Evolutionary conservation across 1,140 invertebrate genomes (phyloP), one percentile per base, ranked within the genome.

Genomic region (Drosophila pectinifera): DNA sequence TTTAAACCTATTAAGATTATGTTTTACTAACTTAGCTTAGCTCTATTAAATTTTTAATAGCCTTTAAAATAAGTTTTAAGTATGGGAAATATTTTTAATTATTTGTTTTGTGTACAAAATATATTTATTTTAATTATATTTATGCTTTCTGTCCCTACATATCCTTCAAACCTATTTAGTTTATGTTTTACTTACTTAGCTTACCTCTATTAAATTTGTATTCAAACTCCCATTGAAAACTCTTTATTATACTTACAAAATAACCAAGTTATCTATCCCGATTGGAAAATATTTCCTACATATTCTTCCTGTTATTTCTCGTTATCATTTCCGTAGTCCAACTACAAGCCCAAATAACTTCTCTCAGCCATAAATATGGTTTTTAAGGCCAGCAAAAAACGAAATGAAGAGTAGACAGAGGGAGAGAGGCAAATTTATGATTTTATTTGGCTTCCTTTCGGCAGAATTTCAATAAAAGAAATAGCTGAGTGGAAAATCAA

Each of bases 401-500:
- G 13, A 14, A 11, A 3, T 26, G 5, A 34, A 49, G 13, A 31
- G 13, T 20, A 18, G 11, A 18, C 14, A 31, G 13, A 20, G 28
- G 8, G n/a, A 42, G 4, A 43, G 39, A 51, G 49, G 49, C 41
- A 57, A 45, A 68, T 68, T 69, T 69, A 70, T 57, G 65, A 70
- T 70, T 57, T 70, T 70, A 57, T 70, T 56, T 55, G 41, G 49
- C 31, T 69, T 69, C 41, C 67, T 56, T 31, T 65, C 31, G 22
- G 24, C 38, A 34, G 28, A 39, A 58, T 43, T 38, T 57, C 68
- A 57, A 58, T 70, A 56, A 72, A 58, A 34, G 53, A 58, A 72
- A 72, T 51, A 72, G 38, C 46, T 59, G 45, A 73, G 55, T 45
- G 69, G 68, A 70, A 70, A 70, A 70, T 70, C 67, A 70, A 70